Evolutionary conservation across 2,113 vertebrate species (phyloP).

Genomic region (Hydropotes inermis): DNA sequence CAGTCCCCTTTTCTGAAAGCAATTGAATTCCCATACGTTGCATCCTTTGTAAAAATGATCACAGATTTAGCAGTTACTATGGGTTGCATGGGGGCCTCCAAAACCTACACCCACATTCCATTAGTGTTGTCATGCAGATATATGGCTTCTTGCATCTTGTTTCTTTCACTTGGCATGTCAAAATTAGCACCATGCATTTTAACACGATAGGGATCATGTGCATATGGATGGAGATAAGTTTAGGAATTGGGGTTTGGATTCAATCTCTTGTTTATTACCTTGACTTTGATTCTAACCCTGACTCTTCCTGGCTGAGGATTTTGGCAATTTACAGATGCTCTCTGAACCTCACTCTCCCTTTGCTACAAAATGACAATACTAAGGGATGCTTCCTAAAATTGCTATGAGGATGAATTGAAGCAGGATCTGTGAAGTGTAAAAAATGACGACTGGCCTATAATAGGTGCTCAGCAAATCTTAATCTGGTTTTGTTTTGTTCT

Average conservation of each 20-base stretch:
- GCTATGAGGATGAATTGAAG: neutral
- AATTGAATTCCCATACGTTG: neutral
- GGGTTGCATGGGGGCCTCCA: neutral
- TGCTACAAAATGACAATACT: neutral
- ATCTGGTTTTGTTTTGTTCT: neutral
- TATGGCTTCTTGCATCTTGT: too few species aligned
- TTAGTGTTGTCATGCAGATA: neutral
- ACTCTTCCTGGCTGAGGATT: neutral
- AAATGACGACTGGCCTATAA: neutral
- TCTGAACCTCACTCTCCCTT: neutral
- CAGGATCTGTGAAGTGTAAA: neutral
- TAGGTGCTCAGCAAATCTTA: neutral
- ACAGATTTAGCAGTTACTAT: neutral
- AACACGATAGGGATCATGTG: neutral
- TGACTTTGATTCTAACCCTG: neutral
- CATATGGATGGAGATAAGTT: neutral
- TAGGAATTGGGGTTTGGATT: neutral
- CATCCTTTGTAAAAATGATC: neutral
- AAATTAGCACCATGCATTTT: neutral
- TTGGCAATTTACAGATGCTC: neutral
- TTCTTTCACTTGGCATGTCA: neutral
- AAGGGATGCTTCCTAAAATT: neutral
- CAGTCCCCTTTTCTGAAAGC: neutral
- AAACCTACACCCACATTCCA: rapidly evolving
- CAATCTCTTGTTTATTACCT: neutral